phyloP scores from a whole-genome alignment of 2,888 invertebrate species.

The Euzophera pinguis region DNA sequence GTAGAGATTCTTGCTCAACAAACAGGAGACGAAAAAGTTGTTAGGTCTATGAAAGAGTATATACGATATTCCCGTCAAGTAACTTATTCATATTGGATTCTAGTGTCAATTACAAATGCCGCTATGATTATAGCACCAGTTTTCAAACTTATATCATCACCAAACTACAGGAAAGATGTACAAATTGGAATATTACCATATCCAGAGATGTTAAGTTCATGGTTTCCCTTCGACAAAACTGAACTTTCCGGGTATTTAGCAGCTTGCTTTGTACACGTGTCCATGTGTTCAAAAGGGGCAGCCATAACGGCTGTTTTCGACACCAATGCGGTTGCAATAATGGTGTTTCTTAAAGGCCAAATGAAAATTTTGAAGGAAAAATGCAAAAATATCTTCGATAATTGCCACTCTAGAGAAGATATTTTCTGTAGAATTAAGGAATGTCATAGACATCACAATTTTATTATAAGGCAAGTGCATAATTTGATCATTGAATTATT shows the following conservation, averaged over 20 bases:
- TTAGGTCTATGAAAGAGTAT: no score
- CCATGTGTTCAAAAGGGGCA: conserved; percentile 41
- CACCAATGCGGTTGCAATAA: conserved; percentile 44
- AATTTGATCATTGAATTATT: not conserved
- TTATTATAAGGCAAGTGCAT: conserved; percentile 39
- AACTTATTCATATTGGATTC: no score
- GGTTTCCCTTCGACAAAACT: conserved; percentile 58
- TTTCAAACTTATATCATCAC: no score
- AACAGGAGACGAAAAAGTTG: no score
- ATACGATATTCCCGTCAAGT: no score
- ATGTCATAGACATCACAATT: conserved; percentile 51
- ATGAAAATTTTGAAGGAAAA: conserved; percentile 42
- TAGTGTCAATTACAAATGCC: no score
- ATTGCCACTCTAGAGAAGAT: conserved; percentile 18
- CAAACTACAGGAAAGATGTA: no score
- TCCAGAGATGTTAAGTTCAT: conserved; percentile 45
- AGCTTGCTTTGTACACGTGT: conserved; percentile 38
- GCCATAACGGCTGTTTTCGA: conserved; percentile 48
- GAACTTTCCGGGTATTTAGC: conserved; percentile 47
- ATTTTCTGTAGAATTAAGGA: conserved; percentile 43
- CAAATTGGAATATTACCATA: no score
- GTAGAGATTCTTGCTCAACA: no score
- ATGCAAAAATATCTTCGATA: conserved; percentile 39
- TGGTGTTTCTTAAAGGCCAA: conserved; percentile 58
- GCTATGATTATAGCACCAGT: no score